Evolutionary conservation across 2,888 invertebrate species (phyloP).

Genomic region (Serripes groenlandicus): DNA sequence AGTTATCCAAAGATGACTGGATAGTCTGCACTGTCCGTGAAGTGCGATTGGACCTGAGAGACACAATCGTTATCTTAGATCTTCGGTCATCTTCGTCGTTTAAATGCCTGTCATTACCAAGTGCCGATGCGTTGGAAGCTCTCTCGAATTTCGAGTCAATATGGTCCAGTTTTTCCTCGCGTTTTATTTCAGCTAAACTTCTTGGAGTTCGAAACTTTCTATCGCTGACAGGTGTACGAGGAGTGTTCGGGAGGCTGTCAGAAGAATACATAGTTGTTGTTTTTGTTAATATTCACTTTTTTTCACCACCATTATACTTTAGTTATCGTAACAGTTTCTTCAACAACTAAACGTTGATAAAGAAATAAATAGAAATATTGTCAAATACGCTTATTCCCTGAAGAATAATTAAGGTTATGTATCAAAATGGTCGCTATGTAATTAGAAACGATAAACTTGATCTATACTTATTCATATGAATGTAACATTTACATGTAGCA

Average conservation of each 20-base stretch:
- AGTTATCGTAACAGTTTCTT: too few relatives aligned
- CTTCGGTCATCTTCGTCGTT: constrained; percentile 56
- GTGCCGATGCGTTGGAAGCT: constrained; percentile 12
- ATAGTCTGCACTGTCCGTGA: constrained; percentile 63
- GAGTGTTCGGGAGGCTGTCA: constrained; percentile 36
- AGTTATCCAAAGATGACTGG: constrained; percentile 42
- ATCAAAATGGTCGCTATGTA: too few relatives aligned
- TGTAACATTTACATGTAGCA: too few relatives aligned
- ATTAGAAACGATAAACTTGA: too few relatives aligned
- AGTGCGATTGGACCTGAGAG: constrained; percentile 61
- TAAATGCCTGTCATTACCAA: constrained; percentile 29
- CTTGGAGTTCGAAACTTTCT: constrained; percentile 7
- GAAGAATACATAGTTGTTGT: constrained; percentile 43
- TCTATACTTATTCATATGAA: too few relatives aligned
- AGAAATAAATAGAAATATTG: too few relatives aligned
- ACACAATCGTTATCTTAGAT: constrained; percentile 64
- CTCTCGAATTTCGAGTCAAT: constrained; percentile 17
- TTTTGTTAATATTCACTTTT: too few relatives aligned
- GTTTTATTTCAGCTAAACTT: neutral
- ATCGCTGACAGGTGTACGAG: constrained; percentile 19
- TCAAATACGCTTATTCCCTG: too few relatives aligned
- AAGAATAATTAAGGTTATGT: too few relatives aligned
- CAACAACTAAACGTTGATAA: too few relatives aligned
- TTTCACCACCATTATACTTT: too few relatives aligned
- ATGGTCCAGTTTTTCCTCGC: constrained; percentile 13